Evolutionary conservation across 2,113 vertebrate species (phyloP), one percentile per base, ranked within the genome.

Genomic region (Silurus glanis): DNA sequence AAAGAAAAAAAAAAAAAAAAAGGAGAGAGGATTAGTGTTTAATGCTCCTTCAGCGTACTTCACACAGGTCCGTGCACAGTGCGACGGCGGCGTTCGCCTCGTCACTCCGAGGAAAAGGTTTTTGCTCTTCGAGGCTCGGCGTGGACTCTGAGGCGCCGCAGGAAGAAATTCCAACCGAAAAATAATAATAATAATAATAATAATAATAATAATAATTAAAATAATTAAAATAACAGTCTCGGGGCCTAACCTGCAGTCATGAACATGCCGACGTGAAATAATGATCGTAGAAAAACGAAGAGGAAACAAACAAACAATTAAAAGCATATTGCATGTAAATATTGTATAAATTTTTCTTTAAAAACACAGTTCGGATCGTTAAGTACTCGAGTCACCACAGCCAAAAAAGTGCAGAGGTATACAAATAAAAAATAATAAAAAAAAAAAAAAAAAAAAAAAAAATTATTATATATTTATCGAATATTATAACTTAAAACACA

Each of bases 301-400:
- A 92, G 93, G 79, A 83, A 87, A n/a, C 53, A 91, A 92, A 89
- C 12, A 61, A 87, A 84, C 85, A 91, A 91, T 92, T 92, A 90
- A 93, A 93, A 93, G 92, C 62, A 92, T 95, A 95, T 94, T 96
- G 94, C 93, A 95, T 95, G 94, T 95, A 95, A 95, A 95, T 95
- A 94, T 95, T 92, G 94, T 96, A 96, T 95, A 96, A 95, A 95
- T 94, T 94, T 37, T 80, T 93, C 93, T 94, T 94, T 95, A 87
- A 95, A 96, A 96, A 96, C 94, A 95, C 94, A 95, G 93, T 94
- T 95, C 93, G 94, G 91, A 92, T 94, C 94, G 95, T 94, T 95
- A 95, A 96, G 95, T 95, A 95, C 94, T 95, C 93, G 93, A 95
- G 91, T 95, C 93, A 92, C 94, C 95, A 95, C 94, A 95, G 94